phyloP scores from a whole-genome alignment of 2,113 vertebrate genomes.

The Peromyscus leucopus region DNA sequence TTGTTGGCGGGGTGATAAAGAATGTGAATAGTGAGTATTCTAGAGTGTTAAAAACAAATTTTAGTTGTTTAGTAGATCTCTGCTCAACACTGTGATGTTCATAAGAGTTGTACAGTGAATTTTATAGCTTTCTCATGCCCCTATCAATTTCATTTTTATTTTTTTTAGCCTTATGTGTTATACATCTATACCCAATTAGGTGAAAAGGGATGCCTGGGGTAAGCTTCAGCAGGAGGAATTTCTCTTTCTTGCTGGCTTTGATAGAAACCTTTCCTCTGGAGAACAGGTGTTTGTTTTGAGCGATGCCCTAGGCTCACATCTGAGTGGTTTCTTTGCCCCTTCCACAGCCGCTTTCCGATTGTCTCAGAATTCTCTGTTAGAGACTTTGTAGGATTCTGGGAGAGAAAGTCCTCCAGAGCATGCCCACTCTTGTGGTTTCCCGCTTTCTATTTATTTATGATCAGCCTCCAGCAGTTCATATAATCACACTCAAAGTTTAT shows the following conservation, averaged over 20 bases:
- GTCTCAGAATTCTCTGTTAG: background rate
- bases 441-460: background rate
- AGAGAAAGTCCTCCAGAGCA: background rate
- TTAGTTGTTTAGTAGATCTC: background rate
- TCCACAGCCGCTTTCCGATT: background rate
- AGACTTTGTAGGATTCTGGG: background rate
- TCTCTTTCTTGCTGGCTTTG: background rate
- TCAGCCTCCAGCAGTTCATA: background rate
- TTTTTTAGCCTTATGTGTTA: background rate
- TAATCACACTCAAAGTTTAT: background rate
- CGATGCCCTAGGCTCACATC: background rate
- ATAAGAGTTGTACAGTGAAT: background rate
- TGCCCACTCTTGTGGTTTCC: background rate
- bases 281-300: background rate
- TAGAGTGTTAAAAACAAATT: background rate
- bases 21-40: background rate
- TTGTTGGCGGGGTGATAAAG: background rate
- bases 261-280: background rate
- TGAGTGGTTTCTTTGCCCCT: background rate
- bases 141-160: background rate
- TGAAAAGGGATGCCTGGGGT: background rate
- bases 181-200: background rate
- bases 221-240: background rate
- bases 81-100: background rate
- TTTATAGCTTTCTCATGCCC: background rate